These are phyloP conservation scores for Bos javanicus DNA, from an alignment of 2,113 vertebrate species.

Conservation along the genomic window DNA sequence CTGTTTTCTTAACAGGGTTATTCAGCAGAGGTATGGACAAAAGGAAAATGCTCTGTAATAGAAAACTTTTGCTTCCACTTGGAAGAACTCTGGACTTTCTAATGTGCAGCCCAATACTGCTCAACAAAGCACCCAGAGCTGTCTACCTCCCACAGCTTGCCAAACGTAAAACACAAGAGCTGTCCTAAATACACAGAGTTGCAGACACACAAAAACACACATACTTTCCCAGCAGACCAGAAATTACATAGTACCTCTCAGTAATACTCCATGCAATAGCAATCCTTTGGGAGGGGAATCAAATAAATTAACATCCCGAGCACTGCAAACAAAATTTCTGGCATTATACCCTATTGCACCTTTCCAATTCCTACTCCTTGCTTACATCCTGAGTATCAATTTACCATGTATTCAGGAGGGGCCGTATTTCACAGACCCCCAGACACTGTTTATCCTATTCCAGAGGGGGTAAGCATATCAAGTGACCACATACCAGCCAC, in stretches of 20 bases:
- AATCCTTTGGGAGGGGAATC: neutral
- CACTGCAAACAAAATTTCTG: neutral
- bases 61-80: neutral
- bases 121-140: neutral
- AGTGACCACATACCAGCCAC: neutral
- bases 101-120: neutral
- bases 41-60: neutral
- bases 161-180: neutral
- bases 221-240: neutral
- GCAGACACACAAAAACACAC: slow-evolving; percentile 14
- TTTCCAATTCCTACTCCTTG: neutral
- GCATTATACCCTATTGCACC: neutral
- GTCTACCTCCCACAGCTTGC: neutral
- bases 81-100: neutral
- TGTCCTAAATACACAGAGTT: neutral
- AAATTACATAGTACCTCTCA: neutral
- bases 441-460: neutral
- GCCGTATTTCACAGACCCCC: neutral
- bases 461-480: neutral
- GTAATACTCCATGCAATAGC: neutral
- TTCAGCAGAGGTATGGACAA: neutral
- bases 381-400: neutral
- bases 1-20: neutral
- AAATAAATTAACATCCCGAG: neutral
- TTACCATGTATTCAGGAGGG: neutral